Conservation (phyloP, 1,140 invertebrate genomes). For the Phortica variegata region DNA sequence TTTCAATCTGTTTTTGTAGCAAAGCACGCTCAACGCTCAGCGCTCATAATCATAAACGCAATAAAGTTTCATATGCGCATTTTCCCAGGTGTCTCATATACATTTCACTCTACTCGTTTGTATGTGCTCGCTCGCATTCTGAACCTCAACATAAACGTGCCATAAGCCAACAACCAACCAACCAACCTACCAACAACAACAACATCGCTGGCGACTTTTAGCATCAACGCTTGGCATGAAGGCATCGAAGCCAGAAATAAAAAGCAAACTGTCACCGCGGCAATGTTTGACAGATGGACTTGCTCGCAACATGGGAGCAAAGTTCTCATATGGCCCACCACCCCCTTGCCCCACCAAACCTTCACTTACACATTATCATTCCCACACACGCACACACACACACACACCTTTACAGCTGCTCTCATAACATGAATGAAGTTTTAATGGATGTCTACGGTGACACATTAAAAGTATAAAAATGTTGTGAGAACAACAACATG, state of each 20-base stretch:
- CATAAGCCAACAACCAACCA: constrained; percentile 4
- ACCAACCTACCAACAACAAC: constrained; percentile 1
- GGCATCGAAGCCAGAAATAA: too few relatives aligned
- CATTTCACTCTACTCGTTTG: too few relatives aligned
- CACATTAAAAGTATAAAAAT: constrained; percentile 26
- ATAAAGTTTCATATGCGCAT: constrained; percentile 45
- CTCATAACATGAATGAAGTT: constrained; percentile 38
- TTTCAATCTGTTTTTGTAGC: too few relatives aligned
- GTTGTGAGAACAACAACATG: constrained; percentile 1
- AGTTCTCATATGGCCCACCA: too few relatives aligned
- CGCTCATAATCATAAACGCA: constrained; percentile 48
- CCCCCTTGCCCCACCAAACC: too few relatives aligned
- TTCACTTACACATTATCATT: too few relatives aligned
- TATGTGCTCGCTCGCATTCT: too few relatives aligned
- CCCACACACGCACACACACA: too few relatives aligned
- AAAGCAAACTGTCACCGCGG: constrained; percentile 43
- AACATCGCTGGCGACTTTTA: too few relatives aligned
- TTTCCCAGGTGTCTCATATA: constrained; percentile 21
- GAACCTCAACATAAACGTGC: too few relatives aligned
- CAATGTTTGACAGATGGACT: constrained; percentile 47
- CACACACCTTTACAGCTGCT: constrained; percentile 11
- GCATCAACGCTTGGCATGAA: too few relatives aligned
- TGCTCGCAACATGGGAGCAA: constrained; percentile 18
- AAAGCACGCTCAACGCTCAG: constrained; percentile 12
- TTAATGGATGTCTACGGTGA: constrained; percentile 39